A percentile compares a stretch with the other conserved stretches of the same genome.
phyloP scores from a whole-genome alignment of 2,113 vertebrate genomes.

The Heterocephalus glaber region DNA sequence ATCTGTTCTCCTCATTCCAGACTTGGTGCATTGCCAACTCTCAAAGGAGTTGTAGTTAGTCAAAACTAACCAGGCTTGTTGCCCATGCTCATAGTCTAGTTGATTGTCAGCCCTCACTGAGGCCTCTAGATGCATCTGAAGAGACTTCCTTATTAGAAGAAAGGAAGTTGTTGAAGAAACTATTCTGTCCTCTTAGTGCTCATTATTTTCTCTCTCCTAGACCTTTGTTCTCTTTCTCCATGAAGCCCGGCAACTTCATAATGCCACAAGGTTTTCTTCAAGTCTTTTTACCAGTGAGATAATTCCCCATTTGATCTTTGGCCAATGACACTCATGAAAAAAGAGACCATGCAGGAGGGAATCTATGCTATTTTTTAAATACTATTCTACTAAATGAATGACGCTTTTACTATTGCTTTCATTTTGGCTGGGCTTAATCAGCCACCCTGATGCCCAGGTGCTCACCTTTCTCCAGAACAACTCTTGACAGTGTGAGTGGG shows the following conservation, averaged over 20 bases:
- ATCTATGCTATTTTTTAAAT: neutral
- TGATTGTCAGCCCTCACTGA: neutral
- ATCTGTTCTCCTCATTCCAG: neutral
- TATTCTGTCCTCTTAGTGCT: neutral
- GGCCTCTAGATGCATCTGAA: neutral
- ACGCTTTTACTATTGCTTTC: neutral
- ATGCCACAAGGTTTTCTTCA: neutral
- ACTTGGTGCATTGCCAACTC: neutral
- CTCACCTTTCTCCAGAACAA: neutral
- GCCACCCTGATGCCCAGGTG: neutral
- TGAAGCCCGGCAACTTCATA: rapidly evolving
- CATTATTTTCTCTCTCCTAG: neutral
- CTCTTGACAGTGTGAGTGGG: neutral
- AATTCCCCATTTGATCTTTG: neutral
- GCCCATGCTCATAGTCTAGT: too few relatives aligned
- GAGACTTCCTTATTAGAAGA: neutral
- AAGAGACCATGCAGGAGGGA: neutral
- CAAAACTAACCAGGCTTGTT: too few relatives aligned
- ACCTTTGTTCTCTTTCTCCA: neutral
- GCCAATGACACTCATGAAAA: neutral
- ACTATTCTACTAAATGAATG: neutral
- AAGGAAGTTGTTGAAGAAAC: neutral
- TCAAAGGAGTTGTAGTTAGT: neutral
- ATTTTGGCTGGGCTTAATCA: neutral
- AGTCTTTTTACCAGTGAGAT: neutral